Conservation (phyloP, 2,113 vertebrate genomes). For the Chamaetylas fuelleborni region DNA sequence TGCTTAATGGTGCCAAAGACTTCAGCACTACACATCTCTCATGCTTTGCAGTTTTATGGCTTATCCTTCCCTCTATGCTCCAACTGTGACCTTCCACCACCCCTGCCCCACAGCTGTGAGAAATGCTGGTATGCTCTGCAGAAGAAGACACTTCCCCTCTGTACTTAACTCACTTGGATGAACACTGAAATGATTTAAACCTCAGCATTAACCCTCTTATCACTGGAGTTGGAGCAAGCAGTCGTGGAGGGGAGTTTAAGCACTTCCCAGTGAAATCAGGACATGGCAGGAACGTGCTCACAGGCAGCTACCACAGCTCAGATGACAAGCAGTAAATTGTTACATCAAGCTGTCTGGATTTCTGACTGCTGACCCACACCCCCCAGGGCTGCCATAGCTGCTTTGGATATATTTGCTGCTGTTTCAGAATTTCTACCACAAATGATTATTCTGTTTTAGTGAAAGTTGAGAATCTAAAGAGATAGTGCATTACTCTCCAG, state of each 20-base stretch:
- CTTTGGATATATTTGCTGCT: not conserved
- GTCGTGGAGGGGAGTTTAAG: not conserved
- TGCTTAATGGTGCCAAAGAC: not conserved
- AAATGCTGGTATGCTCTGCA: not conserved
- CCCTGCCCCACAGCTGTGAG: constrained; percentile 7
- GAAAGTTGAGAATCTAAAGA: not conserved
- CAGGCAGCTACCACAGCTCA: not conserved
- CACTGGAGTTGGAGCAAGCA: not conserved
- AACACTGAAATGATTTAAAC: constrained; percentile 21
- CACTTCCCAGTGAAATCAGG: not conserved
- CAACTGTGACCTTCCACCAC: not conserved
- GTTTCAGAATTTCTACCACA: not conserved
- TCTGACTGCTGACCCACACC: constrained; percentile 35
- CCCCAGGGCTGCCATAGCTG: not conserved
- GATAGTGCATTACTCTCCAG: not conserved
- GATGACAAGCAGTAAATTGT: not conserved
- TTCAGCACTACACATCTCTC: not conserved
- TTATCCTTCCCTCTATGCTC: not conserved
- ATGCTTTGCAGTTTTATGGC: not conserved
- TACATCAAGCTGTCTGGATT: not conserved
- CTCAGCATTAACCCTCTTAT: constrained; percentile 13
- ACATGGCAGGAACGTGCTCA: not conserved
- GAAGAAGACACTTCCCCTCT: constrained; percentile 3
- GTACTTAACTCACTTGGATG: not conserved
- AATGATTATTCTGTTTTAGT: not conserved